phyloP scores from a whole-genome alignment of 2,888 invertebrate species.

The Psylliodes chrysocephalus region DNA sequence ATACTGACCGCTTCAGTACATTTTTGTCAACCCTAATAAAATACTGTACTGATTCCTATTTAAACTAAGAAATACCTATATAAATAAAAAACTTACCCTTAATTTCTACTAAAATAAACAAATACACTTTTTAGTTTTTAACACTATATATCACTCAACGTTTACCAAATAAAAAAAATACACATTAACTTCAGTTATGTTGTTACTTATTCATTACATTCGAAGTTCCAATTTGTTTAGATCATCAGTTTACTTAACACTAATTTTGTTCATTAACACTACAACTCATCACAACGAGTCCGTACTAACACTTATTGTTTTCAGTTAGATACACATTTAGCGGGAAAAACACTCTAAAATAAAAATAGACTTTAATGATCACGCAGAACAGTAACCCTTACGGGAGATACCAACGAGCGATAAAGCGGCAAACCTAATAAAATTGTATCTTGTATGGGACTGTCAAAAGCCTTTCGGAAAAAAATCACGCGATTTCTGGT shows the following conservation, averaged over 20 bases:
- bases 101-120: background rate
- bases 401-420: slow-evolving; percentile 44
- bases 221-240: background rate
- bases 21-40: too few species aligned
- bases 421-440: slow-evolving; percentile 45
- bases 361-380: slow-evolving; percentile 43
- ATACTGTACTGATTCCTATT: too few species aligned
- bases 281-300: slow-evolving; percentile 22
- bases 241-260: slow-evolving; percentile 15
- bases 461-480: slow-evolving; percentile 39
- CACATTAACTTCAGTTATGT: background rate
- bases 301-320: slow-evolving; percentile 21
- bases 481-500: slow-evolving; percentile 50
- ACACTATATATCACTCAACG: slow-evolving; percentile 10
- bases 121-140: slow-evolving; percentile 23
- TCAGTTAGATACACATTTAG: slow-evolving; percentile 12
- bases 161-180: background rate
- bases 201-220: slow-evolving; percentile 7
- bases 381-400: slow-evolving; percentile 42
- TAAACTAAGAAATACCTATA: background rate
- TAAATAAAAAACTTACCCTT: slow-evolving; percentile 17
- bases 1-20: too few species aligned
- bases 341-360: slow-evolving; percentile 5
- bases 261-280: slow-evolving; percentile 23
- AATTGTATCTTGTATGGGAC: slow-evolving; percentile 21